Conservation (phyloP, 2,888 invertebrate species). For the Oeneis ivallda region DNA sequence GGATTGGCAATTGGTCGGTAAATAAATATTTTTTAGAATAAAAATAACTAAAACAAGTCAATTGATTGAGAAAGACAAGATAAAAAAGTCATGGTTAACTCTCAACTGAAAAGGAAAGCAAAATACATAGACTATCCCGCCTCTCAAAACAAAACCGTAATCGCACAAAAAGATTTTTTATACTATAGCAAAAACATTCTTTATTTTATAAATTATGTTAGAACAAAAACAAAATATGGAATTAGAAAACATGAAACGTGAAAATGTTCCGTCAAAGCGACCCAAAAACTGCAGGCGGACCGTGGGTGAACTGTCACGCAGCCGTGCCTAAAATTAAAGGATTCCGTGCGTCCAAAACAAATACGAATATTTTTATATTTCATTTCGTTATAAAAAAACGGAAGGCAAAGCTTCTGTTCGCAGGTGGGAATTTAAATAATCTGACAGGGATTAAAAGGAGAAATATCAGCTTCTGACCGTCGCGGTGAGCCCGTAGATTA, state of each 20-base stretch:
- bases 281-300: slow-evolving; percentile 62
- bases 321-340: slow-evolving; percentile 79
- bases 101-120: not conserved
- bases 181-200: not conserved
- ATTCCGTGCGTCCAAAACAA: slow-evolving; percentile 79
- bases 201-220: slow-evolving; percentile 40
- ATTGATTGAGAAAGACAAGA: not conserved
- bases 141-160: not conserved
- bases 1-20: too few species aligned
- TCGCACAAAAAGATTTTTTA: not conserved
- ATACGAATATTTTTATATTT: slow-evolving; percentile 81
- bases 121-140: not conserved
- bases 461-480: slow-evolving; percentile 80
- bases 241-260: slow-evolving; percentile 59
- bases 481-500: slow-evolving; percentile 66
- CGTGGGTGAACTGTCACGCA: slow-evolving; percentile 65
- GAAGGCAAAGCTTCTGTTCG: slow-evolving; percentile 63
- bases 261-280: slow-evolving; percentile 68
- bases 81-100: not conserved
- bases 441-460: slow-evolving; percentile 81
- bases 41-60: too few species aligned
- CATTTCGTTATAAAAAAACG: slow-evolving; percentile 76
- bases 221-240: slow-evolving; percentile 50
- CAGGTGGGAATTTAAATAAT: slow-evolving; percentile 83
- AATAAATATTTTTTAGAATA: too few species aligned